phyloP scores from a whole-genome alignment of 2,888 invertebrate species.

The Tricholauxania praeusta region DNA sequence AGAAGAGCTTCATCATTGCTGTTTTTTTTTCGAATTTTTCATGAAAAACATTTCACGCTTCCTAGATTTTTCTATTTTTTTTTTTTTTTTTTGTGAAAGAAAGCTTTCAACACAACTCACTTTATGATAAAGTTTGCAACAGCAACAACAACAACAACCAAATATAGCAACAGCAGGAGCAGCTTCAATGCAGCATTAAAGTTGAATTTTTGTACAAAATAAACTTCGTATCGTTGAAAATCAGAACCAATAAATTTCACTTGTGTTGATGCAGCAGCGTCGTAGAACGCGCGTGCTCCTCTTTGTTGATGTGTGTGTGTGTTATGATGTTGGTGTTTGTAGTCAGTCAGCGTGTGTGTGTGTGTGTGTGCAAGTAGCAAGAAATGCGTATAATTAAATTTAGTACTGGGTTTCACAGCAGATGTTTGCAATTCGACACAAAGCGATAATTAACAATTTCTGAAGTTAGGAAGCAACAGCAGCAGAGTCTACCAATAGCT shows the following conservation, averaged over 20 bases:
- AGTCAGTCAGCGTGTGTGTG: neutral
- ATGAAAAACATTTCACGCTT: too few species aligned
- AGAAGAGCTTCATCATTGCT: too few species aligned
- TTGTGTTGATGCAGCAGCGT: neutral
- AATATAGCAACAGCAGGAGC: too few species aligned
- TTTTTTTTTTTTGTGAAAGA: too few species aligned
- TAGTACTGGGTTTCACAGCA: neutral
- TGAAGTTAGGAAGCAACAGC: neutral
- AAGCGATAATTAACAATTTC: neutral
- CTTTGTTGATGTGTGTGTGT: constrained; percentile 6
- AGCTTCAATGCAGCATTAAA: neutral
- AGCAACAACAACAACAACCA: too few species aligned
- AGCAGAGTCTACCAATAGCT: neutral
- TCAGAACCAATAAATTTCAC: constrained; percentile 22
- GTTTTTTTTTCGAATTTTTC: too few species aligned
- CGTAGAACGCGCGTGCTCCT: too few species aligned
- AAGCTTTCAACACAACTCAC: too few species aligned
- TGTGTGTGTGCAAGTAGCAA: constrained; percentile 1
- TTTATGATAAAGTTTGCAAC: too few species aligned
- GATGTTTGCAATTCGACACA: neutral
- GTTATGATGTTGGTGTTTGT: neutral
- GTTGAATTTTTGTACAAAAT: neutral
- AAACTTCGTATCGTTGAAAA: constrained; percentile 18
- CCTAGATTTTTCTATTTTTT: too few species aligned
- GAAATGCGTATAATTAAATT: constrained; percentile 22